Conservation (phyloP, 1,140 invertebrate species). For the Atta texana region DNA sequence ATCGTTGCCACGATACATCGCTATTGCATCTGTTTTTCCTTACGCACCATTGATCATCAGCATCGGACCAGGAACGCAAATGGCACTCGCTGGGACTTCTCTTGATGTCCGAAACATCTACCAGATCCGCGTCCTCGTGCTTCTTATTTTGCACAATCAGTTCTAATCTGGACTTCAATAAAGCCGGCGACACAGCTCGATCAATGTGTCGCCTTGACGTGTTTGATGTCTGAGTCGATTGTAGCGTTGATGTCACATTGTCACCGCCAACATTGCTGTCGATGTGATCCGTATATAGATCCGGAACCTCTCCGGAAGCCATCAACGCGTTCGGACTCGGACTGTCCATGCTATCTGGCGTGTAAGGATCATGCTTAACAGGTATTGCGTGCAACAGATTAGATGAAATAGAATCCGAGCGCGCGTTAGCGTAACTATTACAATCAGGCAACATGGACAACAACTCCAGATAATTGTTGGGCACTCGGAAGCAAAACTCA, state of each 20-base stretch:
- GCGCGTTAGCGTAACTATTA: conserved; percentile 80
- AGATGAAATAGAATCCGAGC: conserved; percentile 78
- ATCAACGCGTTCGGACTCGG: conserved; percentile 88
- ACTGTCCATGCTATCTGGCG: conserved; percentile 92
- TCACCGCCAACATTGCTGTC: conserved; percentile 71
- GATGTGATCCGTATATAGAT: conserved; percentile 71
- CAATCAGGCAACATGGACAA: conserved; percentile 84
- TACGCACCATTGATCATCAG: conserved; percentile 59
- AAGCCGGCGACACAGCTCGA: conserved; percentile 87
- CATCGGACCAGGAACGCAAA: conserved; percentile 72
- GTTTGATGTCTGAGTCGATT: conserved; percentile 25
- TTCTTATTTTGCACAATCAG: conserved; percentile 77
- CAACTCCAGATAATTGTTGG: conserved; percentile 85
- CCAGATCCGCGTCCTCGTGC: conserved; percentile 26
- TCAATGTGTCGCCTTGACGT: conserved; percentile 75
- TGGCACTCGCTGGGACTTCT: conserved; percentile 76
- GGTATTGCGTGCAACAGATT: conserved; percentile 87
- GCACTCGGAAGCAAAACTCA: conserved; percentile 87
- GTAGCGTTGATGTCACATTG: conserved; percentile 22
- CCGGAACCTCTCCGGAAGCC: conserved; percentile 70
- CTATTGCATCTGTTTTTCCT: conserved; percentile 81
- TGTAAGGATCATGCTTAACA: conserved; percentile 90
- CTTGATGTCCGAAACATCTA: conserved; percentile 59
- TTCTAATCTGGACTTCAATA: conserved; percentile 87
- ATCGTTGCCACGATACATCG: conserved; percentile 82